phyloP scores from a whole-genome alignment of 2,797 vertebrate species.

The Tiaroga cobitis region DNA sequence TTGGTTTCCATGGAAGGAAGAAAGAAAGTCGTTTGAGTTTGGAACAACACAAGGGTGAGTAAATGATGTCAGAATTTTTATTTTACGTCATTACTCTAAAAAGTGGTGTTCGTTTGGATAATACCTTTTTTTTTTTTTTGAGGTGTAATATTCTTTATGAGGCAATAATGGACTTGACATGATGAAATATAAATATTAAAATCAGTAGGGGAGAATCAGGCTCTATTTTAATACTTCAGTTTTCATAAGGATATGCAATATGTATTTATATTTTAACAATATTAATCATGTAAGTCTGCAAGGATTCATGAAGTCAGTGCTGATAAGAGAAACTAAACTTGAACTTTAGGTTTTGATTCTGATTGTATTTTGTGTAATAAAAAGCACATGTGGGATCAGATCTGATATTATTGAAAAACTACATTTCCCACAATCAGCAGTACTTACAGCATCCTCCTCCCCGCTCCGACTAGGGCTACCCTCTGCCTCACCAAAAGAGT shows the following conservation, averaged over 20 bases:
- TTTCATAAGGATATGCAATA: slow-evolving; percentile 55
- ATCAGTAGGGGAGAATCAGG: slow-evolving; percentile 59
- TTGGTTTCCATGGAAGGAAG: background rate
- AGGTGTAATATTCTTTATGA: slow-evolving; percentile 20
- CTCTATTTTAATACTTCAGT: slow-evolving; percentile 34
- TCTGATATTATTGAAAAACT: background rate
- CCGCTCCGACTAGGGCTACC: slow-evolving; percentile 95
- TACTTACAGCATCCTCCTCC: slow-evolving; percentile 95
- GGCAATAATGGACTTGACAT: background rate
- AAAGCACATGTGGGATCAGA: background rate
- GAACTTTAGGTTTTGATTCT: background rate
- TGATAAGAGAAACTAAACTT: background rate
- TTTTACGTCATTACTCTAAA: background rate
- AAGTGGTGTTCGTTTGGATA: background rate
- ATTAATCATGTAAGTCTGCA: slow-evolving; percentile 55
- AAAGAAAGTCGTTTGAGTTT: background rate
- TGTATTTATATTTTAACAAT: slow-evolving; percentile 27
- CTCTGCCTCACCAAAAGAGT: slow-evolving; percentile 94
- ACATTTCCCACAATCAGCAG: slow-evolving; percentile 16
- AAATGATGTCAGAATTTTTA: background rate
- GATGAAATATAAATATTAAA: slow-evolving; percentile 69
- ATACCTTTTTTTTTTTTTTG: background rate
- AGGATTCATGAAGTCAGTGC: background rate
- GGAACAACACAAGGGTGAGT: background rate
- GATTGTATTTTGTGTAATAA: background rate